Conservation (phyloP, 2,888 invertebrate species). For the Nomada goodeniana region DNA sequence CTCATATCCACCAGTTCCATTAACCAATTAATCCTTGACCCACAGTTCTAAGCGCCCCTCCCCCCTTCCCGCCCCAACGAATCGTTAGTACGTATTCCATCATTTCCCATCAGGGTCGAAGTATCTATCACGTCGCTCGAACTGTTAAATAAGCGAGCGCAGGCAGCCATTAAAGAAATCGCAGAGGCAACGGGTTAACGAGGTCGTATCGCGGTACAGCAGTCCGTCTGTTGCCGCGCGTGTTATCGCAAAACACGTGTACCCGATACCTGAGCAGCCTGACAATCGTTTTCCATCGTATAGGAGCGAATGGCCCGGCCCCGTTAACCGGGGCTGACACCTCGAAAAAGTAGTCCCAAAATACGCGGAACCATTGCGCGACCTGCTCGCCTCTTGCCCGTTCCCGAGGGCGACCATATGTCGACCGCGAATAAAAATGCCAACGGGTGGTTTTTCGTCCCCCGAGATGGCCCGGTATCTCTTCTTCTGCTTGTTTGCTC, state of each 20-base stretch:
- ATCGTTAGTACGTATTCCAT: constrained; percentile 7
- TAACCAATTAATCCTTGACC: constrained; percentile 17
- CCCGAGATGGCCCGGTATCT: constrained; percentile 59
- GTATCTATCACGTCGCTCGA: background rate
- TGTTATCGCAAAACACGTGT: constrained; percentile 76
- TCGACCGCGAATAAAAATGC: constrained; percentile 70
- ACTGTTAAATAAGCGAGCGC: background rate
- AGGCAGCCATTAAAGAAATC: constrained; percentile 24
- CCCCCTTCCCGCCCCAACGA: too few species aligned
- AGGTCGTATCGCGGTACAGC: constrained; percentile 60
- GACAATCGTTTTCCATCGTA: constrained; percentile 72
- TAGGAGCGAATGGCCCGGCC: constrained; percentile 57
- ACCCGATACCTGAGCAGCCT: constrained; percentile 77
- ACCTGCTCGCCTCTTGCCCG: constrained; percentile 34
- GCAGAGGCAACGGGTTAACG: constrained; percentile 52
- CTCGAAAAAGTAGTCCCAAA: constrained; percentile 80
- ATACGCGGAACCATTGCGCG: constrained; percentile 75
- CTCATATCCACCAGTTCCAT: constrained; percentile 2
- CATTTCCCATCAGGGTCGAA: background rate
- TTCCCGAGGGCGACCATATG: constrained; percentile 72
- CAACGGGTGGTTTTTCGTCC: constrained; percentile 65
- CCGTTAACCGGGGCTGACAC: constrained; percentile 71
- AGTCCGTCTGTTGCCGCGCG: constrained; percentile 43
- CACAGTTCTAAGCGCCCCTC: background rate
- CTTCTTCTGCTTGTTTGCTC: constrained; percentile 41